phyloP scores from a whole-genome alignment of 2,113 vertebrate genomes.

The Xiphophorus couchianus region DNA sequence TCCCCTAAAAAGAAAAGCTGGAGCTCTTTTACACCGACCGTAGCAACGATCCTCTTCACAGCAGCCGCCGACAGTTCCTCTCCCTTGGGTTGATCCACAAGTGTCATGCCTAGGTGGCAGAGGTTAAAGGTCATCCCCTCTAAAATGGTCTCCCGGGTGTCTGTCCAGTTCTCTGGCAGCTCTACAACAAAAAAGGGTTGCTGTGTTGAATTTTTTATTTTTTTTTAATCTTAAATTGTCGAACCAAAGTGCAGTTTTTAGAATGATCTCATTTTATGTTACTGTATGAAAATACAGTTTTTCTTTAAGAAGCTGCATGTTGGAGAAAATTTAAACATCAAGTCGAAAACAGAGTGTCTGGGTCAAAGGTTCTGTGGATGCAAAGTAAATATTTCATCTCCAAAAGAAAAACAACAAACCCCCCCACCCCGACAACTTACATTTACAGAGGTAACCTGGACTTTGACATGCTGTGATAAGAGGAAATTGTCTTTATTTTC shows the following conservation, averaged over 20 bases:
- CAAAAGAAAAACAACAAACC: conserved; percentile 3
- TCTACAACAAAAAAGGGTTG: conserved; percentile 72
- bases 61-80: conserved; percentile 90
- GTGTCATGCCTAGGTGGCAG: conserved; percentile 93
- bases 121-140: conserved; percentile 95
- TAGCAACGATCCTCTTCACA: conserved; percentile 92
- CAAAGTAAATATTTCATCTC: conserved; percentile 53
- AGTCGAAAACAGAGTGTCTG: conserved; percentile 43
- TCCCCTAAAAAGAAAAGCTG: not conserved
- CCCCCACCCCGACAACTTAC: conserved; percentile 12
- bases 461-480: conserved; percentile 37
- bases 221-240: conserved; percentile 7
- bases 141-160: conserved; percentile 90
- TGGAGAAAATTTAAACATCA: conserved; percentile 50
- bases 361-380: conserved; percentile 51
- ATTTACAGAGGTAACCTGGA: conserved; percentile 21
- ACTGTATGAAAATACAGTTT: too few species aligned
- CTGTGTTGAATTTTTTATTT: too few species aligned
- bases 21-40: conserved; percentile 75
- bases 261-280: too few species aligned
- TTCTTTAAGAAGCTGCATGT: conserved; percentile 29
- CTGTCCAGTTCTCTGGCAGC: conserved; percentile 95
- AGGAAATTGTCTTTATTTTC: not conserved
- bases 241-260: conserved; percentile 1
- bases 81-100: conserved; percentile 95